Percentiles rank a stretch among this genome's conserved stretches.
Conservation (phyloP, 2,113 vertebrate species). For the Cinclus mexicanus region DNA sequence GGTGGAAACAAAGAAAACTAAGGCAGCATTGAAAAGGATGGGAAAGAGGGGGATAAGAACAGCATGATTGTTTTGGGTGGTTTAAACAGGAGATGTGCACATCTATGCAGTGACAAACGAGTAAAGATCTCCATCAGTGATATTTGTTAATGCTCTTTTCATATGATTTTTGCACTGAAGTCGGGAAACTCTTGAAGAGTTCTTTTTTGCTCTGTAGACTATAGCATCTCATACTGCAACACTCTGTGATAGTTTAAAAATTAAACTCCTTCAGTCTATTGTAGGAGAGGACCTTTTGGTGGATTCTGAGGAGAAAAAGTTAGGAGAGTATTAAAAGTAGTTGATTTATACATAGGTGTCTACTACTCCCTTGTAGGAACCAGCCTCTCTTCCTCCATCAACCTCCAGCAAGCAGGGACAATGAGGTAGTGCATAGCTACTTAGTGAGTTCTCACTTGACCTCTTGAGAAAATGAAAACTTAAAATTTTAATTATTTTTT, state of each 20-base stretch:
- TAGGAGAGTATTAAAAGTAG: neutral
- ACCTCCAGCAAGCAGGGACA: neutral
- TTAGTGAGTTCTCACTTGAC: neutral
- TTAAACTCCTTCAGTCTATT: neutral
- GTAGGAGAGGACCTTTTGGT: neutral
- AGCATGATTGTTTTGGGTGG: neutral
- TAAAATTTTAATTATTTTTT: neutral
- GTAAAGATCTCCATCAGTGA: neutral
- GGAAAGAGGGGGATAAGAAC: neutral
- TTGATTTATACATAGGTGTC: neutral
- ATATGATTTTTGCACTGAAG: neutral
- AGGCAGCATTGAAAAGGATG: neutral
- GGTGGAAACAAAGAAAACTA: neutral
- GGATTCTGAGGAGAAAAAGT: neutral
- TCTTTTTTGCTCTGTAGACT: neutral
- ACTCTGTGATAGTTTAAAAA: neutral
- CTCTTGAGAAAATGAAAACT: neutral
- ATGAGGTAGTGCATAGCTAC: neutral
- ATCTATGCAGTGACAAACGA: neutral
- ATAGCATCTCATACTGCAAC: neutral
- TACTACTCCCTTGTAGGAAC: neutral
- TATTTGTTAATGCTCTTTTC: rapidly evolving
- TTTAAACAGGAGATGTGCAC: neutral
- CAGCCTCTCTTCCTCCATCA: neutral
- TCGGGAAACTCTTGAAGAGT: neutral